Evolutionary conservation across 2,797 vertebrate species (phyloP), one percentile per base, ranked within the genome.

Genomic region (Mareca penelope): DNA sequence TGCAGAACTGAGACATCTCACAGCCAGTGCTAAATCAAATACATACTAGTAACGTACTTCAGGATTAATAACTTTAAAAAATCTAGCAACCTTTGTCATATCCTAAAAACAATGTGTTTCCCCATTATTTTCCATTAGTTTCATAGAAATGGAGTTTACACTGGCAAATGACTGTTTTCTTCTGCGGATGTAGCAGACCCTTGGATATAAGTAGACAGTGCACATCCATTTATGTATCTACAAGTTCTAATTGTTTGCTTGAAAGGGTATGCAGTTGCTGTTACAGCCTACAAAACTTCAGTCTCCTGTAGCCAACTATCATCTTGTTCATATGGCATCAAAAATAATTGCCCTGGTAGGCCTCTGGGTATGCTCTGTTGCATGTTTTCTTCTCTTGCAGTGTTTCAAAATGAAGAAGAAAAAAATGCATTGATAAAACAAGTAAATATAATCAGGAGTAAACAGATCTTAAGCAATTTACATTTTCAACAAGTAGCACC

Each of bases 401-500:
- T 8, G n/a, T 69, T 90, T 85, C 87, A 8, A 46, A 82, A 64
- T 31, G 28, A 85, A 57, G 39, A 69, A 48, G n/a, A 70, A 46
- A 46, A 85, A 85, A 85, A 40, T 79, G 15, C 0, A 1, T 35
- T 44, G 40, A 21, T 46, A 59, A 83, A 56, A 22, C 9, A 5
- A 48, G 63, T 26, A 75, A 91, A 44, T 67, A 9, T 8, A 48
- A 42, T 48, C 17, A 60, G 31, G 60, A 87, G 65, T 75, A 85
- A 91, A n/a, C 4, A 55, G 19, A 40, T 75, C 33, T 76, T 22
- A 6, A 83, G 5, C 53, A 88, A 4, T 61, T 89, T 61, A 31
- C 19, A 2, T 24, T 78, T 88, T 50, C 22, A 75, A 1, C 0
- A 0, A 77, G 12, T 65, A 59, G 17, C 18, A 9, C 71, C 46